Evolutionary conservation across 1,140 invertebrate genomes (phyloP), one percentile per base, ranked within the genome.

Genomic region (Brachystomella parvula): DNA sequence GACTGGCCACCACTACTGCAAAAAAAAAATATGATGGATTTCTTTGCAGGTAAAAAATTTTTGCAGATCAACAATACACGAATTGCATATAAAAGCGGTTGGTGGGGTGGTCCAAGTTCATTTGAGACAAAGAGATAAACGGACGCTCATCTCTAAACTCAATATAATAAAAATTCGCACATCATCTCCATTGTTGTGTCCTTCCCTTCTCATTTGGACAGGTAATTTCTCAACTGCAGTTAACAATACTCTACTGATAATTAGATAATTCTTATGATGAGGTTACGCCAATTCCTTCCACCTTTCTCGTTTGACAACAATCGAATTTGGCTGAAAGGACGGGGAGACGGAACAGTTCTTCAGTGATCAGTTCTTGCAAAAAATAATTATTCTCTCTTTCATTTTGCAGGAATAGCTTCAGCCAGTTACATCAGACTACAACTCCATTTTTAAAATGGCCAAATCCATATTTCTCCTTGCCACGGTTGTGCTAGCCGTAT

Each of bases 51-150:
- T 3, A 60, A 60, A 17, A 31, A 30, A 31, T 28, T 15, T 33
- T 31, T 9, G 29, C 24, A 9, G 19, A 60, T 12, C 39, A 9
- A 53, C 3, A 15, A 19, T 53, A 6, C 49, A 53, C 24, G 12
- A 53, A 53, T n/a, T 60, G 53, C 33, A 56, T 65, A 66, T 66
- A 66, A 66, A 66, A 66, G 65, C 61, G 47, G 6, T 9, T 28
- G 29, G 47, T 53, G 39, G 39, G 39, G 58, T 53, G 60, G 65
- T 66, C 65, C 65, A 66, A 66, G 65, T 66, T 66, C 65, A 66
- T 30, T 64, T 44, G 21, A 44, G 61, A n/a, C 35, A 9, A 47
- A 28, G 49, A 53, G 49, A 26, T 24, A 26, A 15, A 6, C 6
- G 15, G 15, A 53, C 12, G 49, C 49, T 15, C 24, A 53, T 53